Conservation (phyloP, 2,797 vertebrate species). For the Rhinoraja longicauda region DNA sequence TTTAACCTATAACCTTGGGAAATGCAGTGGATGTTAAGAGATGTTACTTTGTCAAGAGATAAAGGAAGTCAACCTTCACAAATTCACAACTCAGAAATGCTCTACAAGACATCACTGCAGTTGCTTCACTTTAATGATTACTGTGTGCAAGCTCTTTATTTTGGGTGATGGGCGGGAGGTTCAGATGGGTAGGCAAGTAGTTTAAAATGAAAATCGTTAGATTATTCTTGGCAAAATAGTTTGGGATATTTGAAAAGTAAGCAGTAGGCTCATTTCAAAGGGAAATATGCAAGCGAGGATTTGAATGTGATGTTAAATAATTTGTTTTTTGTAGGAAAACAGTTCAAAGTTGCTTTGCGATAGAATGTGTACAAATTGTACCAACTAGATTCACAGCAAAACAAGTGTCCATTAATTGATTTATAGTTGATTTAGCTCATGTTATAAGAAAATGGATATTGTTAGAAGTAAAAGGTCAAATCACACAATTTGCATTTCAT, state of each 20-base stretch:
- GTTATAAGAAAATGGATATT: slow-evolving; percentile 3
- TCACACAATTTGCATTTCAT: slow-evolving; percentile 36
- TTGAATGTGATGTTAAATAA: neutral
- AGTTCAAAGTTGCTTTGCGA: neutral
- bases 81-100: neutral
- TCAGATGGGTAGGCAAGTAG: neutral
- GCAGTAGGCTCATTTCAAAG: neutral
- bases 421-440: slow-evolving; percentile 10
- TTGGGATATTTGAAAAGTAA: neutral
- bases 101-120: neutral
- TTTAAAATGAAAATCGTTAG: neutral
- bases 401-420: slow-evolving; percentile 12
- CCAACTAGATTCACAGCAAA: neutral
- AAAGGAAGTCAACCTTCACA: neutral
- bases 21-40: neutral
- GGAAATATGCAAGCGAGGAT: neutral
- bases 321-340: neutral
- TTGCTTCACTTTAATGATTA: neutral
- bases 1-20: neutral
- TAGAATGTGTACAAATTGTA: neutral
- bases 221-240: neutral
- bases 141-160: neutral
- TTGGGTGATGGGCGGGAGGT: too few species aligned
- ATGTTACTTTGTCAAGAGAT: too few species aligned
- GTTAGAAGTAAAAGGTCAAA: slow-evolving; percentile 31